A percentile compares a stretch with the other conserved stretches of the same genome.
phyloP scores from a whole-genome alignment of 2,888 invertebrate species.

The Luperina testacea region DNA sequence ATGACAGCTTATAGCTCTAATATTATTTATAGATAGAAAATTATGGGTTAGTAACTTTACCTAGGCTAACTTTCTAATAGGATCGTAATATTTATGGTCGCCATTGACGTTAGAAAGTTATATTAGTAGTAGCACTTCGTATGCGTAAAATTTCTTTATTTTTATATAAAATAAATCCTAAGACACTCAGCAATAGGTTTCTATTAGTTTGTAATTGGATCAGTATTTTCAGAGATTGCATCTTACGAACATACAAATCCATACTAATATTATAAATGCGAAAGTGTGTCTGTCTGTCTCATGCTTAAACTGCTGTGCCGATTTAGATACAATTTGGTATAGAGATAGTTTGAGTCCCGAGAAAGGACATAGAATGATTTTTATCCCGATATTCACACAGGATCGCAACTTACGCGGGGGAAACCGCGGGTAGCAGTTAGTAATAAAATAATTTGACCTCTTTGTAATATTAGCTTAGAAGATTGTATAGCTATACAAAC shows the following conservation, averaged over 20 bases:
- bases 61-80: not conserved
- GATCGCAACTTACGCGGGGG: too few relatives aligned
- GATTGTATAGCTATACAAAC: not conserved
- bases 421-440: too few relatives aligned
- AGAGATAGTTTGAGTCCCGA: too few relatives aligned
- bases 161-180: not conserved
- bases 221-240: not conserved
- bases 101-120: conserved; percentile 9
- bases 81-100: not conserved
- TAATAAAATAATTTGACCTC: not conserved
- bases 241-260: not conserved
- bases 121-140: not conserved
- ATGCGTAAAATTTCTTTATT: not conserved
- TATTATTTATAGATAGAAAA: not conserved
- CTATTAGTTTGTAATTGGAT: not conserved
- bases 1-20: not conserved
- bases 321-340: too few relatives aligned
- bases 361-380: too few relatives aligned
- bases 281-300: too few relatives aligned
- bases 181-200: not conserved
- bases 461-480: not conserved
- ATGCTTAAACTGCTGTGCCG: too few relatives aligned
- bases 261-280: too few relatives aligned
- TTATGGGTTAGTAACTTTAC: not conserved
- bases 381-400: too few relatives aligned